A percentile compares a stretch with the other conserved stretches of the same genome.
phyloP scores from a whole-genome alignment of 2,113 vertebrate species.

The Plotosus lineatus region DNA sequence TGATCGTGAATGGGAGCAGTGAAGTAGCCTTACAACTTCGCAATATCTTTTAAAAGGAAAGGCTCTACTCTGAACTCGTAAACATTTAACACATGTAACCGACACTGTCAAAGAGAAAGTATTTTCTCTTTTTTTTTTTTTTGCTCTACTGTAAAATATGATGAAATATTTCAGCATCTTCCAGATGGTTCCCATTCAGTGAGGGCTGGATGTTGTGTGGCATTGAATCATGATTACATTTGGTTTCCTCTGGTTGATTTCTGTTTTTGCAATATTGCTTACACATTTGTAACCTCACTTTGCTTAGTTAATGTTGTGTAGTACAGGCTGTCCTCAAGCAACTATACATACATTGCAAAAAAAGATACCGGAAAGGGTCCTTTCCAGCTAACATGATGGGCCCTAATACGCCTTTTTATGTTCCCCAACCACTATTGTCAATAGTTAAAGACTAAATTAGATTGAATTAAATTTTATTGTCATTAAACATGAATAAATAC shows the following conservation, averaged over 20 bases:
- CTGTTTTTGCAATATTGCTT: slow-evolving; percentile 13
- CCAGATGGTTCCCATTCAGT: slow-evolving; percentile 16
- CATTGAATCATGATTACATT: slow-evolving; percentile 13
- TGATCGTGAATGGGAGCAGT: not conserved
- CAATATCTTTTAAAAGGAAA: not conserved
- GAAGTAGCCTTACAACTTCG: not conserved
- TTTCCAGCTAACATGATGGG: not conserved
- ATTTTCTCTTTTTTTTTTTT: not conserved
- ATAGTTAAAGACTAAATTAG: no score
- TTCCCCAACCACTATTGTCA: no score
- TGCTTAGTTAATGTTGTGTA: not conserved
- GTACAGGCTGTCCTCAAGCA: not conserved
- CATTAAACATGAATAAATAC: no score
- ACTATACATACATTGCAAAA: not conserved
- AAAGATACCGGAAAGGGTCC: not conserved
- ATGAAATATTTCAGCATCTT: not conserved
- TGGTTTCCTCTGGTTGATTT: not conserved
- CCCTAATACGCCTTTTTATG: not conserved
- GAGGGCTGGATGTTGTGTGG: slow-evolving; percentile 8
- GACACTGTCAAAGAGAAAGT: not conserved
- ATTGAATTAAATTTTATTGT: no score
- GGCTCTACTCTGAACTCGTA: not conserved
- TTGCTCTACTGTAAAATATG: not conserved
- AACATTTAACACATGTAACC: not conserved
- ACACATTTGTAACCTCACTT: not conserved